These are phyloP conservation scores for Tauraco erythrolophus DNA, from an alignment of 2,113 vertebrate species.

Conservation along the genomic window DNA sequence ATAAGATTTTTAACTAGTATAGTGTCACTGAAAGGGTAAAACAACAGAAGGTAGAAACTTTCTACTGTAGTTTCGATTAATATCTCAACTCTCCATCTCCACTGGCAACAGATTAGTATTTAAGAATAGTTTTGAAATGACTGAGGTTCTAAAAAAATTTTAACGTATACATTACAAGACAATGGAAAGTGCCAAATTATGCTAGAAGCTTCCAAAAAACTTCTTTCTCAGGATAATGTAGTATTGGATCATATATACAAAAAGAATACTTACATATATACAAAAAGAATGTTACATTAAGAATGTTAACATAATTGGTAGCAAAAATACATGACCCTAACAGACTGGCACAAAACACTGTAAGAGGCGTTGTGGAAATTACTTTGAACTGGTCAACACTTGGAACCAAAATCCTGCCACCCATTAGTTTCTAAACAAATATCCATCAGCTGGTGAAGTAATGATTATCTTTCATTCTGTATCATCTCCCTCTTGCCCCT, in stretches of 20 bases:
- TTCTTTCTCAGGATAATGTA: not conserved
- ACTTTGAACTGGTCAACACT: not conserved
- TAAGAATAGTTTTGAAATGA: not conserved
- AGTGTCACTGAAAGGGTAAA: not conserved
- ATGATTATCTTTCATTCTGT: not conserved
- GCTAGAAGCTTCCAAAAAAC: not conserved
- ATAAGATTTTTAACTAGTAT: not conserved
- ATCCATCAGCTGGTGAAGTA: not conserved
- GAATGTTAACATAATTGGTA: not conserved
- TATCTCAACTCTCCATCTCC: not conserved
- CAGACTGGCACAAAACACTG: not conserved
- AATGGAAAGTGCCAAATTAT: not conserved
- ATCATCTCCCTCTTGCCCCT: not conserved
- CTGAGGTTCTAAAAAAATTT: not conserved
- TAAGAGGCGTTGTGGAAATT: not conserved
- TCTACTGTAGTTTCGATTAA: not conserved
- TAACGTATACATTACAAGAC: not conserved
- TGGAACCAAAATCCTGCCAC: not conserved
- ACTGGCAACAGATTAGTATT: not conserved
- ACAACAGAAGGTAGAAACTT: not conserved
- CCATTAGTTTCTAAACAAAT: not conserved
- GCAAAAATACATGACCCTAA: not conserved
- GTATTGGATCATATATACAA: not conserved
- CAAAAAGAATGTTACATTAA: not conserved
- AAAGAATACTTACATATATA: not conserved